phyloP scores from a whole-genome alignment of 2,888 invertebrate genomes.

The Apomyelois bistriatella region DNA sequence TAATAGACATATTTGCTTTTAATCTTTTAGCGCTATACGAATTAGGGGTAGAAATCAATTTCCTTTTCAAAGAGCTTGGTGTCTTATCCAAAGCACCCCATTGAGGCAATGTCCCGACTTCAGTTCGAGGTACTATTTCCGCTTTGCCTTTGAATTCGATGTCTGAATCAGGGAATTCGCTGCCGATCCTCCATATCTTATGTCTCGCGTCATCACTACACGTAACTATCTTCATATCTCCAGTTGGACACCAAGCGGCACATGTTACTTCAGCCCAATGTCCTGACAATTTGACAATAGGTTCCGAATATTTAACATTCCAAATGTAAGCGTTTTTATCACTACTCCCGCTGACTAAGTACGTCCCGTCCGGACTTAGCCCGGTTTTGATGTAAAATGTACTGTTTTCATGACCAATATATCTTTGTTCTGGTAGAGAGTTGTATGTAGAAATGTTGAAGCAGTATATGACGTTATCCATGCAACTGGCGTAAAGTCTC shows the following conservation, averaged over 20 bases:
- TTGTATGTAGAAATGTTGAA: constrained; percentile 88
- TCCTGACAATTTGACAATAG: constrained; percentile 85
- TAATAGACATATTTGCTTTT: constrained; percentile 23
- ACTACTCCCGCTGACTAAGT: constrained; percentile 93
- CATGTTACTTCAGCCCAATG: constrained; percentile 93
- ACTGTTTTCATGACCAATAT: constrained; percentile 87
- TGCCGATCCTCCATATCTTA: constrained; percentile 86
- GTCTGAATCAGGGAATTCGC: constrained; percentile 55
- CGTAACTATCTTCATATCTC: constrained; percentile 84
- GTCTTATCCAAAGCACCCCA: constrained; percentile 66
- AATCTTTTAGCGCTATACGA: constrained; percentile 35
- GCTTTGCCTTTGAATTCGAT: constrained; percentile 58
- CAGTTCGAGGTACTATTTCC: constrained; percentile 37
- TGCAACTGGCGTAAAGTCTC: constrained; percentile 90
- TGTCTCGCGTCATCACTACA: constrained; percentile 91
- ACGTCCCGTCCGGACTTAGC: constrained; percentile 89
- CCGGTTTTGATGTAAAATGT: constrained; percentile 93
- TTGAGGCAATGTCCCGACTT: constrained; percentile 32
- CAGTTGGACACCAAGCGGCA: constrained; percentile 87
- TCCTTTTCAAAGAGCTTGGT: constrained; percentile 70
- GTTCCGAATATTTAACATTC: constrained; percentile 83
- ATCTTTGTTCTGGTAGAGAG: constrained; percentile 82
- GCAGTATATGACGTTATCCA: constrained; percentile 92
- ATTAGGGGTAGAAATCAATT: constrained; percentile 31
- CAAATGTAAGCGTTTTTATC: constrained; percentile 93